Percentiles rank a stretch among this genome's conserved stretches.
Evolutionary conservation across 2,113 vertebrate species (phyloP).

Genomic region (Pterocles gutturalis): DNA sequence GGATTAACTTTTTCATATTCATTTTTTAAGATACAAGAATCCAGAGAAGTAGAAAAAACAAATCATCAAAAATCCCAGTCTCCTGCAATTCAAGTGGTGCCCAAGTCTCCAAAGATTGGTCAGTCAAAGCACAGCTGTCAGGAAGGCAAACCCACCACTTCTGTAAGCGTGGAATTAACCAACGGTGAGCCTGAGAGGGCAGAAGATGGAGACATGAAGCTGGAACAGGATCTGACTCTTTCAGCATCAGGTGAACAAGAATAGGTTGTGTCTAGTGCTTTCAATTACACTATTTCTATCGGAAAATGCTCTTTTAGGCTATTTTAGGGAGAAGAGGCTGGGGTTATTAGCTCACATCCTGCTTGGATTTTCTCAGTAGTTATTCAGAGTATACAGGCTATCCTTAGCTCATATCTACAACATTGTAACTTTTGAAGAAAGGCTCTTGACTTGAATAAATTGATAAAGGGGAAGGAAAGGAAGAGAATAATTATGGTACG

Average conservation of each 20-base stretch:
- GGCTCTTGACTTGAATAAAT: neutral
- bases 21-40: conserved; percentile 84
- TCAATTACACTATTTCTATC: neutral
- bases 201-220: neutral
- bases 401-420: neutral
- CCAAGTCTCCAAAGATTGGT: conserved; percentile 75
- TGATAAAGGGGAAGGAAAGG: neutral
- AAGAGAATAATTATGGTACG: neutral
- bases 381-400: neutral
- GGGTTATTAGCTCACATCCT: neutral
- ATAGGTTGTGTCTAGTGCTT: neutral
- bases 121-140: conserved; percentile 31
- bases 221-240: neutral
- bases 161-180: conserved; percentile 30
- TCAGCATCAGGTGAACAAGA: conserved; percentile 38
- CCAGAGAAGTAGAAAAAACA: conserved; percentile 86
- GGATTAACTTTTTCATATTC: neutral
- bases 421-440: neutral
- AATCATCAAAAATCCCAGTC: conserved; percentile 80
- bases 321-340: rapidly evolving
- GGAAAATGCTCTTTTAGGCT: neutral
- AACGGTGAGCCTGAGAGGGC: conserved; percentile 72
- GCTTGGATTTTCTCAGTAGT: neutral
- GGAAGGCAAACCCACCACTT: conserved; percentile 45
- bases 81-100: conserved; percentile 60